Base-by-base conservation (phyloP, 2,888 invertebrate species). In the Amiota mariae region DNA sequence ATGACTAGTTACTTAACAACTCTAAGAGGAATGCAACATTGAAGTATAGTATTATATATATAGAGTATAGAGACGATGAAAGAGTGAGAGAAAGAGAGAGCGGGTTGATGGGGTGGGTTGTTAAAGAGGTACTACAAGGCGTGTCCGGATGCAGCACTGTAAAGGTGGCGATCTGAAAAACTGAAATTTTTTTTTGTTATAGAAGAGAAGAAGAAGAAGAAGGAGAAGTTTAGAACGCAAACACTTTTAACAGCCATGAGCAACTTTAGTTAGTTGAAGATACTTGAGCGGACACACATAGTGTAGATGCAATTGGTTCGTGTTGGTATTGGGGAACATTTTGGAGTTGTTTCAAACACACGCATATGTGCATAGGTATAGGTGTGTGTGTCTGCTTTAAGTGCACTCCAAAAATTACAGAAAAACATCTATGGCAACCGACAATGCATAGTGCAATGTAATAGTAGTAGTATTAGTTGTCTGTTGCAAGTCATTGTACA, bases 1-100 rank as follows among this genome's bases (percentile, higher is more conserved):
- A 67, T 51, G 18, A 49, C 49, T 49, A 51, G 66, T 51, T 67
- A 67, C 67, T 67, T 67, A 67, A 67, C 51, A 67, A 67, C 66
- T 48, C 12, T n/a, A 54, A 54, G 36, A 36, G 36, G 36, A 36
- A 36, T 36, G 36, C 36, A 36, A 24, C 24, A 24, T 24, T 24
- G 51, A 51, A 51, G 51, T n/a, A 51, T 8, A 24, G 24, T 24
- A 24, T 3, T 2, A 2, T 1, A 2, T 24, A 2, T 24, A 3
- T n/a, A 51, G n/a, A n/a, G n/a, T n/a, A n/a, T n/a, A n/a, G n/a
- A n/a, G n/a, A n/a, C n/a, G n/a, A n/a, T n/a, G n/a, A n/a, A n/a
- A n/a, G n/a, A 51, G 51, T 13, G 51, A 12, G 54, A 12, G 54
- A 54, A 8, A 54, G 54, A n/a, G 12, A 54, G 54, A 47, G 15